A percentile compares a stretch with the other conserved stretches of the same genome.
Evolutionary conservation across 2,797 vertebrate species (phyloP).

Genomic region (Anolis apletophallus): DNA sequence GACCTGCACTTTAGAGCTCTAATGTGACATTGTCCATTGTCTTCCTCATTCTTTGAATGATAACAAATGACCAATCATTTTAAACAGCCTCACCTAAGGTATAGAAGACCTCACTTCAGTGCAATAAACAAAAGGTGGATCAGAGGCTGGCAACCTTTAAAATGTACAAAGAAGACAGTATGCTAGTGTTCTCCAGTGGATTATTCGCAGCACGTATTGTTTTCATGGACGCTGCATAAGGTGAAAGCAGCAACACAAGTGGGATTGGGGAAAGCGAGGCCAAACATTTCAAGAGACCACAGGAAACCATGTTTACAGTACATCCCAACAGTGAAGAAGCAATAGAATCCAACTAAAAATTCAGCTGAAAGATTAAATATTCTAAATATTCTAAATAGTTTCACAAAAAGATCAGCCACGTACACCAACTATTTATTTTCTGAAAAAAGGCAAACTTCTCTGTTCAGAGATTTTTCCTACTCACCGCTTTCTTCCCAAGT

Average conservation of each 20-base stretch:
- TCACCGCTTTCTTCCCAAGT: conserved; percentile 99
- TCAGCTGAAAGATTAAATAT: conserved; percentile 3
- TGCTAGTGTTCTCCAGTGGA: background rate
- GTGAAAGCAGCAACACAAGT: conserved; percentile 46
- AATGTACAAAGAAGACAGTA: conserved; percentile 31
- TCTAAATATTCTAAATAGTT: background rate
- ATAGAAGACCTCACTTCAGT: conserved; percentile 5
- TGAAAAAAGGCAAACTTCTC: conserved; percentile 27
- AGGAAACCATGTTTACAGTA: conserved; percentile 29
- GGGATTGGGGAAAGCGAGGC: background rate
- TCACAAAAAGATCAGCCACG: background rate
- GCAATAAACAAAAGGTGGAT: conserved; percentile 14
- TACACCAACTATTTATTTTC: conserved; percentile 37
- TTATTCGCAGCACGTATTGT: background rate
- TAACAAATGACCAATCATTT: background rate
- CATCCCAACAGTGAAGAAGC: conserved; percentile 19
- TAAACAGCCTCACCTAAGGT: conserved; percentile 6
- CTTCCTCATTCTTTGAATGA: conserved; percentile 3
- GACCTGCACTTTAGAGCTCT: too few species aligned
- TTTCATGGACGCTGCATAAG: conserved; percentile 40
- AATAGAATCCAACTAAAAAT: background rate
- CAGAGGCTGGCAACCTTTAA: conserved; percentile 60
- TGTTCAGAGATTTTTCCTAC: conserved; percentile 70
- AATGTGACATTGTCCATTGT: too few species aligned
- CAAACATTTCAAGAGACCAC: conserved; percentile 22